Evolutionary conservation across 2,888 invertebrate genomes (phyloP).

Genomic region (Pristionchus japonicus): DNA sequence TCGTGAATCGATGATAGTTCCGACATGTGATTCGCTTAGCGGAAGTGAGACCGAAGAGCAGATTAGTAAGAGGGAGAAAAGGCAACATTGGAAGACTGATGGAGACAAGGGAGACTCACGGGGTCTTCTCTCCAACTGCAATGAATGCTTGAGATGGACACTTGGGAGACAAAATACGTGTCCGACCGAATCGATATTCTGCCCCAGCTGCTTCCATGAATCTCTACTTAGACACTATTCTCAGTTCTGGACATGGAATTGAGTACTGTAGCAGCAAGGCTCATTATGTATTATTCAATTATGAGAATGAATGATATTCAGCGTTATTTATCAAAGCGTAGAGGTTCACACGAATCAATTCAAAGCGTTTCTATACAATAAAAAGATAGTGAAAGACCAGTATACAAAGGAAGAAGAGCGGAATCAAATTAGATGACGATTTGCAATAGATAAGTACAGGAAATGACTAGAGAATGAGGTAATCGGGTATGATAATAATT

Average conservation of each 20-base stretch:
- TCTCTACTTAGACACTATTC: background rate
- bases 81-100: constrained; percentile 6
- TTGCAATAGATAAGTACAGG: background rate
- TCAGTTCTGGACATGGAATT: background rate
- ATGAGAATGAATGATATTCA: background rate
- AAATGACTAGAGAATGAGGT: constrained; percentile 29
- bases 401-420: background rate
- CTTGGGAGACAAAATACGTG: background rate
- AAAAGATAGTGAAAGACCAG: background rate
- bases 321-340: background rate
- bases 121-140: background rate
- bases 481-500: background rate
- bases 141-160: constrained; percentile 15
- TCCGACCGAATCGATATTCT: background rate
- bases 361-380: background rate
- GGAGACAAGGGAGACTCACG: background rate
- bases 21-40: constrained; percentile 3
- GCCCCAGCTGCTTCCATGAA: background rate
- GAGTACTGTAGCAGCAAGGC: background rate
- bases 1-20: background rate
- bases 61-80: background rate
- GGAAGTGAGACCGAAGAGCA: background rate
- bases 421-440: background rate
- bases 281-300: background rate
- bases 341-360: constrained; percentile 2